Percentiles rank a stretch among this genome's conserved stretches.
Evolutionary conservation across 2,113 vertebrate species (phyloP).

Genomic region (Nesogale talazaci): DNA sequence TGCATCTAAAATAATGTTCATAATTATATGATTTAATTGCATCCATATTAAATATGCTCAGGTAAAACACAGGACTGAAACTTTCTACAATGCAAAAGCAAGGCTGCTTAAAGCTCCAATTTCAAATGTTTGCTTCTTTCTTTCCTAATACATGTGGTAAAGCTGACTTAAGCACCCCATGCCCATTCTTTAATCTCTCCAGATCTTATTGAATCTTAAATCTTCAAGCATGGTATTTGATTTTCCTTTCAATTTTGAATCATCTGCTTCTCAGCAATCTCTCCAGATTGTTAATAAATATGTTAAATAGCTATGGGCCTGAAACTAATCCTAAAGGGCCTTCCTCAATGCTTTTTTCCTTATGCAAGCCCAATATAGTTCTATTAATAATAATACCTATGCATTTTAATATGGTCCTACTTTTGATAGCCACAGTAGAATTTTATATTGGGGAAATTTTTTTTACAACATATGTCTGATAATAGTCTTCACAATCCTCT

Average conservation of each 20-base stretch:
- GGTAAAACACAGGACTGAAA: neutral
- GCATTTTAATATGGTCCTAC: constrained; percentile 70
- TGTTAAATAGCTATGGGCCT: constrained; percentile 80
- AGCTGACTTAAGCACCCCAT: constrained; percentile 56
- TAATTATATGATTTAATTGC: constrained; percentile 50
- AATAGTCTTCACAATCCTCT: constrained; percentile 24
- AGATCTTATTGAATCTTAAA: constrained; percentile 75
- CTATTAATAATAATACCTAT: constrained; percentile 75
- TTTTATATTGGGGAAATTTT: constrained; percentile 29
- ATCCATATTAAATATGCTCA: neutral
- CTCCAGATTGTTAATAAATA: constrained; percentile 82
- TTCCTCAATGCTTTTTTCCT: constrained; percentile 48
- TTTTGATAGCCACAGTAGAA: constrained; percentile 60
- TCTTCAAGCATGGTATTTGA: constrained; percentile 74
- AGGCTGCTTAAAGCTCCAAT: constrained; percentile 32
- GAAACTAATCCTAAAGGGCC: constrained; percentile 72
- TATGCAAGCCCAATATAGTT: constrained; percentile 68
- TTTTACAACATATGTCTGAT: constrained; percentile 48
- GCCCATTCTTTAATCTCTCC: constrained; percentile 70
- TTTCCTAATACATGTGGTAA: constrained; percentile 65
- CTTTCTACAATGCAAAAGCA: neutral
- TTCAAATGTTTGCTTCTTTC: constrained; percentile 55
- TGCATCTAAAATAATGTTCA: constrained; percentile 49
- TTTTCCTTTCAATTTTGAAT: constrained; percentile 74
- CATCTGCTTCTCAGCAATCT: constrained; percentile 73